phyloP scores from a whole-genome alignment of 2,888 invertebrate species.

The Lypha dubia region DNA sequence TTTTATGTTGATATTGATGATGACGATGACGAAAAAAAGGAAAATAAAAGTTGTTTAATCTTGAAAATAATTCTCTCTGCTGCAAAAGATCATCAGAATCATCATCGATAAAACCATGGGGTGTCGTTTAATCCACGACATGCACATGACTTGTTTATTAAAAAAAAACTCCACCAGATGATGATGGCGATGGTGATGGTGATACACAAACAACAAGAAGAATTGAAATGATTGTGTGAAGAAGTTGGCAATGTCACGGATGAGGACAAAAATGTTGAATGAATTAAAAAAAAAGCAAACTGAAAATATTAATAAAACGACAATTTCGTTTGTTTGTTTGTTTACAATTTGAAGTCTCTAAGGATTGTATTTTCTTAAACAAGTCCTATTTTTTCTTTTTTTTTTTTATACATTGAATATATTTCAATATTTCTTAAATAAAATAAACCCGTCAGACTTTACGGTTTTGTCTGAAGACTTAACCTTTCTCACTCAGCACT shows the following conservation, averaged over 20 bases:
- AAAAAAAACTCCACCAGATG: conserved; percentile 31
- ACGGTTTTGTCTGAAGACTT: conserved; percentile 59
- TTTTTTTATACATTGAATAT: conserved; percentile 1
- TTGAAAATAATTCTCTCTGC: conserved; percentile 11
- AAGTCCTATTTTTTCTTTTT: conserved; percentile 64
- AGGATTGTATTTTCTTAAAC: conserved; percentile 54
- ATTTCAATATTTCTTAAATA: not conserved
- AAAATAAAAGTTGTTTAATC: conserved; percentile 46
- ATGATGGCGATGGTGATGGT: too few relatives aligned
- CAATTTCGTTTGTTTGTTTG: conserved; percentile 55
- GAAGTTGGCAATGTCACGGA: conserved; percentile 19
- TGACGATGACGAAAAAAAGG: not conserved
- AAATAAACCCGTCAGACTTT: conserved; percentile 53
- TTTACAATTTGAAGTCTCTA: conserved; percentile 54
- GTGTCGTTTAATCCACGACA: conserved; percentile 70
- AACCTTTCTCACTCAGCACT: conserved; percentile 65
- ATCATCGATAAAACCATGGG: conserved; percentile 72
- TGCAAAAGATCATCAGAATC: conserved; percentile 67
- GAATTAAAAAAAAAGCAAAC: conserved; percentile 23
- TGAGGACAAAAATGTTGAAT: conserved; percentile 52
- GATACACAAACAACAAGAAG: conserved; percentile 14
- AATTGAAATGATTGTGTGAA: conserved; percentile 29
- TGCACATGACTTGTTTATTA: conserved; percentile 50
- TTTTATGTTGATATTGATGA: not conserved
- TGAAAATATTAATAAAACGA: conserved; percentile 55